Evolutionary conservation across 2,113 vertebrate species (phyloP).

Genomic region (Cynocephalus volans): DNA sequence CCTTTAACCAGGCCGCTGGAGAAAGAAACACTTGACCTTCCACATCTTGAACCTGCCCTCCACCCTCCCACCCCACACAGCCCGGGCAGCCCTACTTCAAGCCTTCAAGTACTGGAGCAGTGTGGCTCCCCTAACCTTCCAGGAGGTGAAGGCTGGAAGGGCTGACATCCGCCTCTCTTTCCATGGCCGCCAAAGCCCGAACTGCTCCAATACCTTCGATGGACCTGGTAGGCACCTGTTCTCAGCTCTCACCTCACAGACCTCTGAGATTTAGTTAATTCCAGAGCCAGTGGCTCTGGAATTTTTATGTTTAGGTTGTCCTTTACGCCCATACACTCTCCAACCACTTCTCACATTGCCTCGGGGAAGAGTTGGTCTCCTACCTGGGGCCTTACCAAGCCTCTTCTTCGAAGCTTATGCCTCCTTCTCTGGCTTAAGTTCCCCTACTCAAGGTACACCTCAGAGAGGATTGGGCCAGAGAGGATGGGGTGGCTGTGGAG

Average conservation of each 20-base stretch:
- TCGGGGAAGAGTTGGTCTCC: background rate
- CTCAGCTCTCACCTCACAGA: background rate
- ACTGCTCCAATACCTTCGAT: constrained; percentile 87
- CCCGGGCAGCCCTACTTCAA: constrained; percentile 87
- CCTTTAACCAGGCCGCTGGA: constrained; percentile 91
- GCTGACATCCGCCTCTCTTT: constrained; percentile 94
- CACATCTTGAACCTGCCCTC: constrained; percentile 92
- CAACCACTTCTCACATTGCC: background rate
- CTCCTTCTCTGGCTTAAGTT: constrained; percentile 24
- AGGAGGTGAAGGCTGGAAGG: constrained; percentile 89
- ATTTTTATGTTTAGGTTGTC: background rate
- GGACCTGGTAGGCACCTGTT: constrained; percentile 85
- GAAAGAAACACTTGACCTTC: constrained; percentile 92
- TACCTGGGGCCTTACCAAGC: background rate
- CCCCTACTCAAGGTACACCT: background rate
- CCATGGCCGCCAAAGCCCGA: constrained; percentile 85
- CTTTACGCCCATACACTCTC: background rate
- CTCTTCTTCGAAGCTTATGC: constrained; percentile 5
- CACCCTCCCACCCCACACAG: constrained; percentile 86
- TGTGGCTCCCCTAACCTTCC: constrained; percentile 91
- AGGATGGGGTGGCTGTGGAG: background rate
- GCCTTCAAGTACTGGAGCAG: constrained; percentile 94
- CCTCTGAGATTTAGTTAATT: too few relatives aligned
- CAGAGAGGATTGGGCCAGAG: background rate
- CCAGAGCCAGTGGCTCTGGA: background rate